Conservation (phyloP, 2,797 vertebrate species). For the Diplodus sargus region DNA sequence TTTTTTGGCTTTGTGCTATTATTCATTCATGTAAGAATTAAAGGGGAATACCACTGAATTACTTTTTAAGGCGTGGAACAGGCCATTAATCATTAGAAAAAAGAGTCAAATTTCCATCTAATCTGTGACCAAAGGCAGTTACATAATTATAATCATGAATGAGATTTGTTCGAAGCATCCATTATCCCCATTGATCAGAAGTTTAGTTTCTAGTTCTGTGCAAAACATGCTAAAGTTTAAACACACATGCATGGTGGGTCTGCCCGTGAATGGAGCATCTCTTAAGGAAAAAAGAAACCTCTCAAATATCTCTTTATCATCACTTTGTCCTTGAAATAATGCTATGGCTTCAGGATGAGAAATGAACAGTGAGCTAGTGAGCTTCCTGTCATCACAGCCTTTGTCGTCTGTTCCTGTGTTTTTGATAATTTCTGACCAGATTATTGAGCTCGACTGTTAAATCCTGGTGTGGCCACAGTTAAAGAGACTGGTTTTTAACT, state of each 20-base stretch:
- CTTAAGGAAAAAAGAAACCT: not conserved
- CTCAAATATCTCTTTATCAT: constrained; percentile 34
- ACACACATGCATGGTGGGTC: constrained; percentile 6
- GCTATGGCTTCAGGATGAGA: no score
- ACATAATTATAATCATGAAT: not conserved
- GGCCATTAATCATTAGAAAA: constrained; percentile 3
- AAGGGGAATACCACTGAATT: constrained; percentile 18
- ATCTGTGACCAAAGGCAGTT: not conserved
- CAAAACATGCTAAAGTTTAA: constrained; percentile 6
- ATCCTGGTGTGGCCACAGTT: constrained; percentile 24
- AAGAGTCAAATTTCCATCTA: not conserved
- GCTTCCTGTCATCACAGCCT: not conserved
- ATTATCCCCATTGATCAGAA: not conserved
- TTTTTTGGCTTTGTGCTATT: constrained; percentile 31
- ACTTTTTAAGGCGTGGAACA: not conserved
- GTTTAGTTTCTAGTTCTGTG: constrained; percentile 4
- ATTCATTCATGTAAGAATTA: constrained; percentile 29
- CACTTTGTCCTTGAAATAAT: constrained; percentile 30
- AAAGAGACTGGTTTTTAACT: constrained; percentile 7
- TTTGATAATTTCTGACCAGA: constrained; percentile 9
- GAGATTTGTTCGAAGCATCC: not conserved
- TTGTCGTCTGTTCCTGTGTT: constrained; percentile 25
- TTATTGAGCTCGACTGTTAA: constrained; percentile 29
- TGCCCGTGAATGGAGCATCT: constrained; percentile 17
- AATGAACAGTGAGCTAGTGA: constrained; percentile 4